Conservation (phyloP, 2,888 invertebrate genomes). For the Xylota sylvarum region DNA sequence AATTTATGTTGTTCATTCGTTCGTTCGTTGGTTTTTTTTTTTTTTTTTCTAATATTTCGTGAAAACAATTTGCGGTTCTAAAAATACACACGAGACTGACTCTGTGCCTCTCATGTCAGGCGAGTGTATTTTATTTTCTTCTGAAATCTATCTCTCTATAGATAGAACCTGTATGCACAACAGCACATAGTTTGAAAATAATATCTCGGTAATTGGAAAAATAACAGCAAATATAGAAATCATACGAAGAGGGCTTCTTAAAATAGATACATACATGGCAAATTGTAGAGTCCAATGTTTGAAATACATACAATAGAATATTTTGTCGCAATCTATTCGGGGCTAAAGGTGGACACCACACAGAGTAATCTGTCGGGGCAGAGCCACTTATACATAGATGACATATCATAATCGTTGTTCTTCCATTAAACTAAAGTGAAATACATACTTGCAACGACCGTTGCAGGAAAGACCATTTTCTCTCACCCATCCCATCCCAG, state of each 20-base stretch:
- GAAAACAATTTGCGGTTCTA: conserved; percentile 22
- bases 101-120: conserved; percentile 9
- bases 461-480: no score
- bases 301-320: not conserved
- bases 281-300: not conserved
- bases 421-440: no score
- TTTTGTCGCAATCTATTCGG: not conserved
- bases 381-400: not conserved
- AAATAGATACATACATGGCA: conserved; percentile 10
- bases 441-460: no score
- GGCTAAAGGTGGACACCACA: not conserved
- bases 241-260: not conserved
- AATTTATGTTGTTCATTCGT: conserved; percentile 14
- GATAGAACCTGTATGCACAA: not conserved
- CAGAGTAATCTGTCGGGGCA: not conserved
- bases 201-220: not conserved
- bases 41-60: conserved; percentile 2
- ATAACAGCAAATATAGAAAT: conserved; percentile 1
- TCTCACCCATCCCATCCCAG: no score
- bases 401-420: not conserved
- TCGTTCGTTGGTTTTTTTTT: not conserved
- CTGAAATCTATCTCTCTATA: not conserved
- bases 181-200: not conserved
- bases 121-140: not conserved
- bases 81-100: conserved; percentile 7